A percentile compares a stretch with the other conserved stretches of the same genome.
These are phyloP conservation scores for Brassicogethes aeneus DNA, from an alignment of 2,888 invertebrate species.

Conservation along the genomic window DNA sequence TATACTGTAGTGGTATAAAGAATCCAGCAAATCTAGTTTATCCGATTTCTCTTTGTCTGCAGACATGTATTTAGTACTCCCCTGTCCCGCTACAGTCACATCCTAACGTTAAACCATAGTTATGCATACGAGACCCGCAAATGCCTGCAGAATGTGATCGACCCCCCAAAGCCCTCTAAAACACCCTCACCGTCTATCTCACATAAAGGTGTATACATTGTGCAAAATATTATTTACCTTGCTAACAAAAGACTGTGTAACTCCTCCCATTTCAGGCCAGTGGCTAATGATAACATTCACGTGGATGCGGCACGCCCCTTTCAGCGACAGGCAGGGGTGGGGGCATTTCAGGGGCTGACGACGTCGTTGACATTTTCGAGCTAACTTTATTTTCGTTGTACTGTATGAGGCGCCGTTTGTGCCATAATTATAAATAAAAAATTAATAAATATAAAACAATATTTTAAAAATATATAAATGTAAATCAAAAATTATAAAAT, in stretches of 20 bases:
- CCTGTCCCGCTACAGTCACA: no score
- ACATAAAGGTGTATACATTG: constrained; percentile 56
- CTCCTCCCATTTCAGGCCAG: constrained; percentile 41
- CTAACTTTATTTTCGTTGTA: constrained; percentile 6
- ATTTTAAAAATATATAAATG: no score
- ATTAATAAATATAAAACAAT: no score
- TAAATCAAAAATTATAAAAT: no score
- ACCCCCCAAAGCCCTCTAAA: no score
- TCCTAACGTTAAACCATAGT: constrained; percentile 36
- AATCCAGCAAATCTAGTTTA: no score
- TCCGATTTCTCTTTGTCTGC: no score
- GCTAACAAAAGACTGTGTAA: constrained; percentile 43
- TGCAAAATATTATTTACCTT: constrained; percentile 67
- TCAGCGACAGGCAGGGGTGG: constrained; percentile 21
- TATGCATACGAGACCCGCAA: constrained; percentile 36
- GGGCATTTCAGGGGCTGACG: constrained; percentile 13
- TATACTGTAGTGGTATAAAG: no score
- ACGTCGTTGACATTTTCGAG: constrained; percentile 14
- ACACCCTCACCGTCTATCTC: constrained; percentile 37
- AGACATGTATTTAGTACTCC: no score
- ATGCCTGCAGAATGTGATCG: constrained; percentile 27
- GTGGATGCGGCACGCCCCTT: constrained; percentile 28
- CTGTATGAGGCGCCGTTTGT: no score
- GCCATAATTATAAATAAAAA: no score
- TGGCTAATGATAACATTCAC: constrained; percentile 40